Evolutionary conservation across 2,888 invertebrate species (phyloP), one percentile per base, ranked within the genome.

Genomic region (Tricholauxania praeusta): DNA sequence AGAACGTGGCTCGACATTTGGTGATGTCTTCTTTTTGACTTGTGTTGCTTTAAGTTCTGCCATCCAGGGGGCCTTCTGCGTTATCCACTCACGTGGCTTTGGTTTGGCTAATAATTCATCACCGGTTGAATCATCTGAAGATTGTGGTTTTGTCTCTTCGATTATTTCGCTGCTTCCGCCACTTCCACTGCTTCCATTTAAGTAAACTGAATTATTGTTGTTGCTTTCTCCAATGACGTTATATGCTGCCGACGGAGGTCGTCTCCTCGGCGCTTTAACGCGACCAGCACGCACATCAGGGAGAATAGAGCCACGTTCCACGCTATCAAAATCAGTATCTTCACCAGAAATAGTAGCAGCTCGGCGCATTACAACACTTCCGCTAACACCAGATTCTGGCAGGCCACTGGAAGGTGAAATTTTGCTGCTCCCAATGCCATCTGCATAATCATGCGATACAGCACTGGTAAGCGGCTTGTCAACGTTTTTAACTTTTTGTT

Each of bases 41-140:
- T 95, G 94, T 81, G 92, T 94, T 77, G 93, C 89, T 83, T 94
- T 94, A 78, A 95, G 89, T 83, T 95, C 94, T 78, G 91, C 93
- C 90, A 95, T 92, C 94, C 94, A 95, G 0, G 94, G 94, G 63
- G 92, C 93, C 81, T 90, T 91, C 79, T 92, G 91, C 81, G 92
- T 93, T 85, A 92, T 92, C 92, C 92, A 92, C 80, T 92, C 92
- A 15, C 92, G 89, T 1, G 92, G 89, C 75, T 91, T 91, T 0
- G 92, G 92, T 79, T 90, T 92, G 14, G 90, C 90, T 82, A 90
- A 82, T 72, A 83, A 82, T 15, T 86, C 84, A 52, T 86, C 85
- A 4, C 84, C 82, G 63, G 83, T 83, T 5, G 84, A 84, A 68
- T 84, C 85, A 76, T 84, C 84, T 8, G 84, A 83, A 1, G 83